phyloP scores from a whole-genome alignment of 2,113 vertebrate species.

The Morone saxatilis region DNA sequence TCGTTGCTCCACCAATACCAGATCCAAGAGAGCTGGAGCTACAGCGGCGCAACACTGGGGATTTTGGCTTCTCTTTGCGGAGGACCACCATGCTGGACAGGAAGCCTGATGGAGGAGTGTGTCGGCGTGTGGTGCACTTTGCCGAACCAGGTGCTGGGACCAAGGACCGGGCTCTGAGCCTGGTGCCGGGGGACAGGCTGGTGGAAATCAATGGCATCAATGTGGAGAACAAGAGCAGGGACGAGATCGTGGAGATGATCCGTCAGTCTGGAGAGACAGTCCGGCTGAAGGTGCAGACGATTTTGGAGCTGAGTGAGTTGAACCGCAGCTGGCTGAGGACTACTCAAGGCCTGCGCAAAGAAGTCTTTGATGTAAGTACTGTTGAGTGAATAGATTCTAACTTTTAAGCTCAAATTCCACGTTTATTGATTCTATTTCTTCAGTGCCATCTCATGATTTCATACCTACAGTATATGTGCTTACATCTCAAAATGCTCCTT shows the following conservation, averaged over 20 bases:
- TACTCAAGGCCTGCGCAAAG: slow-evolving; percentile 79
- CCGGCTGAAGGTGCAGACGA: slow-evolving; percentile 95
- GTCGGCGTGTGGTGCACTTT: slow-evolving; percentile 92
- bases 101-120: slow-evolving; percentile 88
- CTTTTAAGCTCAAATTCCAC: background rate
- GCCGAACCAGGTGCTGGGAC: slow-evolving; percentile 93
- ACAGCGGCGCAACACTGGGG: slow-evolving; percentile 92
- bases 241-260: slow-evolving; percentile 99
- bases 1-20: slow-evolving; percentile 86
- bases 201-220: slow-evolving; percentile 95
- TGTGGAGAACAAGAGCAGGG: slow-evolving; percentile 93
- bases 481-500: background rate
- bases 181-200: slow-evolving; percentile 95
- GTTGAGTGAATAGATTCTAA: background rate
- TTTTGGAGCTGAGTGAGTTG: slow-evolving; percentile 94
- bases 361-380: slow-evolving; percentile 90
- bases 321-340: slow-evolving; percentile 93
- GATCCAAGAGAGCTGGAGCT: slow-evolving; percentile 90
- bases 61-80: slow-evolving; percentile 96
- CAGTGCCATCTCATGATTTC: background rate
- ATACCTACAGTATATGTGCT: background rate
- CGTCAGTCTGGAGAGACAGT: slow-evolving; percentile 94
- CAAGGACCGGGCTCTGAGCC: slow-evolving; percentile 90
- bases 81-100: slow-evolving; percentile 94
- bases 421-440: background rate